Percentiles rank a stretch among this genome's conserved stretches.
Evolutionary conservation across 2,888 invertebrate species (phyloP).

Genomic region (Drosophila tanythrix): DNA sequence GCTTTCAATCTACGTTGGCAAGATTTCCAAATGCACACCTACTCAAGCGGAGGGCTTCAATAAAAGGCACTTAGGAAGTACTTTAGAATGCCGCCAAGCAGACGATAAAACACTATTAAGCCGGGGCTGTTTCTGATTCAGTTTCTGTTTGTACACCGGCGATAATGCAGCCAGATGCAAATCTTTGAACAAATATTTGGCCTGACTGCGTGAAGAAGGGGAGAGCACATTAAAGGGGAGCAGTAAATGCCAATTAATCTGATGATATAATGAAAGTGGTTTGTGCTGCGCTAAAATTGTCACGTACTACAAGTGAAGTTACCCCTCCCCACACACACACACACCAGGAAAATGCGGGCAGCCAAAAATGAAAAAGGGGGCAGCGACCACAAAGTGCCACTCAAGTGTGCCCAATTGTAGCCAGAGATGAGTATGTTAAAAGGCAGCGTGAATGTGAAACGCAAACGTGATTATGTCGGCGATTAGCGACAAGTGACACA

Average conservation of each 20-base stretch:
- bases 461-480: slow-evolving; percentile 73
- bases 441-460: slow-evolving; percentile 39
- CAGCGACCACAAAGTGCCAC: slow-evolving; percentile 51
- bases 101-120: slow-evolving; percentile 3
- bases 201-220: slow-evolving; percentile 59
- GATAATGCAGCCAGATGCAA: slow-evolving; percentile 72
- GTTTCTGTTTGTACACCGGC: slow-evolving; percentile 28
- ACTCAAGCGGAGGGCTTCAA: slow-evolving; percentile 11
- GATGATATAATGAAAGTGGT: slow-evolving; percentile 40
- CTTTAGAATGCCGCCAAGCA: slow-evolving; percentile 19
- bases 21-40: neutral
- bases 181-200: slow-evolving; percentile 80
- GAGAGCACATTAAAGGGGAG: slow-evolving; percentile 8
- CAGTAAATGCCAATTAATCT: slow-evolving; percentile 33
- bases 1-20: neutral
- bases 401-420: slow-evolving; percentile 47
- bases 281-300: slow-evolving; percentile 70
- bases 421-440: slow-evolving; percentile 35
- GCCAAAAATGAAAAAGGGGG: slow-evolving; percentile 36
- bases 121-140: slow-evolving; percentile 8
- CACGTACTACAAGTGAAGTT: slow-evolving; percentile 63
- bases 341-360: slow-evolving; percentile 38
- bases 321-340: neutral
- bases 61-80: slow-evolving; percentile 31
- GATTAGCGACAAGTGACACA: slow-evolving; percentile 76